phyloP scores from a whole-genome alignment of 2,113 vertebrate genomes.

The Ovis canadensis region DNA sequence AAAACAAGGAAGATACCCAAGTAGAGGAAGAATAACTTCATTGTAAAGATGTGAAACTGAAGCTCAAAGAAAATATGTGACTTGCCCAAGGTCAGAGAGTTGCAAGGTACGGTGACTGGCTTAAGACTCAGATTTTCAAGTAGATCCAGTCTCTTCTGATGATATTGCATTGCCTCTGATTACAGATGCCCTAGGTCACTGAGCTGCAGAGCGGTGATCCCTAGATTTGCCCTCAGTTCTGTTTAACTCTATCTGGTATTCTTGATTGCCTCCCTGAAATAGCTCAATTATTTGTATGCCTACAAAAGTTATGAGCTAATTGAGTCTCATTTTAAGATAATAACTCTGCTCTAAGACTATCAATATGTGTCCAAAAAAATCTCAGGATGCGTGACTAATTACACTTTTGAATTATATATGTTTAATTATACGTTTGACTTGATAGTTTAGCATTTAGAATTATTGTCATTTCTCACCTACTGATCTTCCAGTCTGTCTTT shows the following conservation, averaged over 20 bases:
- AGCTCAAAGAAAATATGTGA: not conserved
- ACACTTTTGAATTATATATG: slow-evolving; percentile 62
- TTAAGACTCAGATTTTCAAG: not conserved
- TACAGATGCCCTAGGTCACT: not conserved
- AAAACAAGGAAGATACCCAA: not conserved
- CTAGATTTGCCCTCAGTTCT: not conserved
- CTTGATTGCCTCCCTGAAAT: not conserved
- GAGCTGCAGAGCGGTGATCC: not conserved
- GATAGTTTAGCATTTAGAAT: slow-evolving; percentile 45
- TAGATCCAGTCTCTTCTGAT: not conserved
- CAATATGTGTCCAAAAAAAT: slow-evolving; percentile 52
- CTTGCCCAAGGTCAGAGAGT: not conserved
- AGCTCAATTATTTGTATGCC: slow-evolving; percentile 26
- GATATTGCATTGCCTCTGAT: not conserved
- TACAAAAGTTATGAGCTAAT: slow-evolving; percentile 43
- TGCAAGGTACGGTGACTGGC: not conserved
- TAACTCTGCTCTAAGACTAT: not conserved
- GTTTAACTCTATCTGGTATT: not conserved
- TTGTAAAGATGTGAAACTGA: not conserved
- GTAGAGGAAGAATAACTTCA: not conserved
- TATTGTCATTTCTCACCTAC: slow-evolving; percentile 33
- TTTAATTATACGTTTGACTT: slow-evolving; percentile 67
- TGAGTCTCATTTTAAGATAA: slow-evolving; percentile 48
- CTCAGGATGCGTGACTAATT: slow-evolving; percentile 58
- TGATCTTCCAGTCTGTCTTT: not conserved